Evolutionary conservation across 2,888 invertebrate species (phyloP).

Genomic region (Athalia cordata): DNA sequence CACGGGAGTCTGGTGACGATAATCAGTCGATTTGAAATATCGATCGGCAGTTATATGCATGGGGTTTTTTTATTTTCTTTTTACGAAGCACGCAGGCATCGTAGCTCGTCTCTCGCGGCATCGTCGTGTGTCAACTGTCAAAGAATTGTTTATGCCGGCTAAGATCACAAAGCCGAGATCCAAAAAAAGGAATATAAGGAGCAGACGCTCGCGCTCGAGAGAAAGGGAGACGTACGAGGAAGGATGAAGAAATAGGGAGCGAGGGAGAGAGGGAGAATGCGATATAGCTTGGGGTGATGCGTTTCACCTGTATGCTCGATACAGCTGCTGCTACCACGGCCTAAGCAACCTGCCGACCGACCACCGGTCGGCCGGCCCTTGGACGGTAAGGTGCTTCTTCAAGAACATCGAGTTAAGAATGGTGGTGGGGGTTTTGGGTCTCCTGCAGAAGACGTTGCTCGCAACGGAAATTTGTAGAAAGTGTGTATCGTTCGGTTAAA

Average conservation of each 20-base stretch:
- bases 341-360: slow-evolving; percentile 49
- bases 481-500: slow-evolving; percentile 22
- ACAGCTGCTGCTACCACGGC: slow-evolving; percentile 48
- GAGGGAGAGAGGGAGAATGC: slow-evolving; percentile 46
- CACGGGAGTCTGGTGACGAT: too few species aligned
- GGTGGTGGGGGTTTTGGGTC: slow-evolving; percentile 25
- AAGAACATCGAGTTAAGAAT: slow-evolving; percentile 21
- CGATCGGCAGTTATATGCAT: neutral
- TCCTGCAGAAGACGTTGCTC: slow-evolving; percentile 35
- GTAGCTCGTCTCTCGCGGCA: neutral
- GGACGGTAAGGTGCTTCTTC: slow-evolving; percentile 43
- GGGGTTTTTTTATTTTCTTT: too few species aligned
- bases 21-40: too few species aligned
- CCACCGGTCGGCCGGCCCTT: slow-evolving; percentile 31
- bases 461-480: slow-evolving; percentile 44
- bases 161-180: slow-evolving; percentile 32
- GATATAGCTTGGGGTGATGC: slow-evolving; percentile 44
- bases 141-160: slow-evolving; percentile 45
- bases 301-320: slow-evolving; percentile 43
- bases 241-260: slow-evolving; percentile 21
- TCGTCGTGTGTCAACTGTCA: slow-evolving; percentile 43
- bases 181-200: slow-evolving; percentile 49
- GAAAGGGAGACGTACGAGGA: slow-evolving; percentile 30
- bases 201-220: slow-evolving; percentile 44
- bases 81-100: too few species aligned